Base-by-base conservation (phyloP, 2,888 invertebrate species). In the Xylota segnis region DNA sequence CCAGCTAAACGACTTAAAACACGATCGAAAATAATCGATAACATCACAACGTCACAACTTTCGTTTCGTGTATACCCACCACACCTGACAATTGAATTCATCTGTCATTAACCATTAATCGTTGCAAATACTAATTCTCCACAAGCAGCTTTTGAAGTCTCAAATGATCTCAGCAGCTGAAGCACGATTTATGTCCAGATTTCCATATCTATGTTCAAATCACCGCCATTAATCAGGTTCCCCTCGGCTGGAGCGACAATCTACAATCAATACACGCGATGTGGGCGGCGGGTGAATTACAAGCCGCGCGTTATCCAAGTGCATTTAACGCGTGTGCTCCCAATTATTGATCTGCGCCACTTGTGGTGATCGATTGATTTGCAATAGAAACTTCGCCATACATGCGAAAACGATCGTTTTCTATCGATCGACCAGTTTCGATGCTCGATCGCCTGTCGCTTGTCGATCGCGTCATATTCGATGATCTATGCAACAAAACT, bases 61-160 rank as follows among this genome's bases (percentile, higher is more conserved):
- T n/a, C 68, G 61, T 81, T 75, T 75, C 59, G 59, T 61, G 3
- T 23, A 68, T 75, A 54, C 81, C 81, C 81, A 81, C 81, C 81
- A 81, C 81, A 81, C 81, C 75, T 81, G 81, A 75, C 68, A 81
- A 81, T 81, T 74, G 75, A 68, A 75, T 75, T 43, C 29, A 81
- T 61, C 75, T 66, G 52, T 59, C 74, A 68, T 74, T 74, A 81
- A 52, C 66, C 45, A 61, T 75, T 81, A 81, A 75, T 75, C 61
- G 68, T 52, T 70, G 43, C 45, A 65, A 59, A 61, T 16, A 56
- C 12, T 56, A 54, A 70, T 61, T 54, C 43, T 5, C 43, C 18
- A 16, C 29, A 16, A 65, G 47, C 50, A 40, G 52, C 23, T 40
- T 27, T 23, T n/a, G 34, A 40, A 56, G 56, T 14, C 40, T 9